Conservation (phyloP, 2,113 vertebrate genomes). For the Pelecanoides urinatrix region DNA sequence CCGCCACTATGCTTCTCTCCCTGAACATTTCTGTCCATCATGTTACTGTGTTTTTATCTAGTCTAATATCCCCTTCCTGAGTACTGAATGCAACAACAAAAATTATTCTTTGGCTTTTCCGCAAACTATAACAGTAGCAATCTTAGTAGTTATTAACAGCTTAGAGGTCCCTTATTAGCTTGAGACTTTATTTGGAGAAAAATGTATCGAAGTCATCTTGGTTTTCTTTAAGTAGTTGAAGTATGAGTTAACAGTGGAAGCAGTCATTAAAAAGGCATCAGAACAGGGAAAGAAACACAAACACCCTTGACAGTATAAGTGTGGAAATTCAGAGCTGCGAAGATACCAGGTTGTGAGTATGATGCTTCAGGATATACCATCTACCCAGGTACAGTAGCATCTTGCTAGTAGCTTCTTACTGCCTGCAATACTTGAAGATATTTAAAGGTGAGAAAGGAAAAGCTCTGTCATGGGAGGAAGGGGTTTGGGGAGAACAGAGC, state of each 20-base stretch:
- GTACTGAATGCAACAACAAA: neutral
- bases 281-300: neutral
- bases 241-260: neutral
- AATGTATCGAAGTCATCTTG: neutral
- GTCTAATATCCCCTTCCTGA: neutral
- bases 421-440: neutral
- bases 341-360: neutral
- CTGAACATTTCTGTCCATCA: neutral
- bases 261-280: neutral
- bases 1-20: neutral
- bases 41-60: neutral
- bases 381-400: neutral
- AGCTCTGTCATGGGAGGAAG: neutral
- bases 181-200: neutral
- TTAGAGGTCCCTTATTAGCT: neutral
- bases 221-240: neutral
- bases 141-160: neutral
- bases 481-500: neutral
- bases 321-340: neutral
- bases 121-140: neutral
- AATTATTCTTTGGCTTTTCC: neutral
- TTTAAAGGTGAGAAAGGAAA: neutral
- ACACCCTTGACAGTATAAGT: neutral
- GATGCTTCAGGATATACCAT: neutral
- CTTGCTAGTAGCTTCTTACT: neutral